Percentiles rank a stretch among this genome's conserved stretches.
Evolutionary conservation across 2,797 vertebrate genomes (phyloP).

Genomic region (Pteropus rufus): DNA sequence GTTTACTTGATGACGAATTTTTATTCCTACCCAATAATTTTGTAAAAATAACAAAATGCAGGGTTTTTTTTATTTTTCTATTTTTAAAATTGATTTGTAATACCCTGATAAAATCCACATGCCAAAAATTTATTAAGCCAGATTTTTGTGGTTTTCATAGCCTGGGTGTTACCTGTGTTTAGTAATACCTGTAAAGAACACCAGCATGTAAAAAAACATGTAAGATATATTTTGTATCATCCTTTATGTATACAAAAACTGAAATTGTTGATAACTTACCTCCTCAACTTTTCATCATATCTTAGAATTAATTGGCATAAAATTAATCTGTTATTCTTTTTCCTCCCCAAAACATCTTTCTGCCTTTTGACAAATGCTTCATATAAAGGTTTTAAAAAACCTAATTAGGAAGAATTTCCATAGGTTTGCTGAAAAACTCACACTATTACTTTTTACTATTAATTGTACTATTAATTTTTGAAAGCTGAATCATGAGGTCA

Average conservation of each 20-base stretch:
- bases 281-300: neutral
- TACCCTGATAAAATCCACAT: neutral
- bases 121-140: neutral
- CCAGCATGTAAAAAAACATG: neutral
- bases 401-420: neutral
- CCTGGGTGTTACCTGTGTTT: neutral
- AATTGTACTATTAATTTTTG: neutral
- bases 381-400: conserved; percentile 23
- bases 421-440: neutral
- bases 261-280: neutral
- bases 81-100: neutral
- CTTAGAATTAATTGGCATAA: conserved; percentile 26
- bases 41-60: neutral
- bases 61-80: neutral
- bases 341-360: neutral
- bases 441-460: neutral
- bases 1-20: neutral
- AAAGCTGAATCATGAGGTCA: neutral
- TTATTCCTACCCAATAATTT: conserved; percentile 19
- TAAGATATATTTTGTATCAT: neutral
- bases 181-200: neutral
- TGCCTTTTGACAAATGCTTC: neutral
- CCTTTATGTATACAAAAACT: neutral
- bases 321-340: neutral
- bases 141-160: neutral